phyloP scores from a whole-genome alignment of 2,888 invertebrate species.

The Minunthozetes semirufus region DNA sequence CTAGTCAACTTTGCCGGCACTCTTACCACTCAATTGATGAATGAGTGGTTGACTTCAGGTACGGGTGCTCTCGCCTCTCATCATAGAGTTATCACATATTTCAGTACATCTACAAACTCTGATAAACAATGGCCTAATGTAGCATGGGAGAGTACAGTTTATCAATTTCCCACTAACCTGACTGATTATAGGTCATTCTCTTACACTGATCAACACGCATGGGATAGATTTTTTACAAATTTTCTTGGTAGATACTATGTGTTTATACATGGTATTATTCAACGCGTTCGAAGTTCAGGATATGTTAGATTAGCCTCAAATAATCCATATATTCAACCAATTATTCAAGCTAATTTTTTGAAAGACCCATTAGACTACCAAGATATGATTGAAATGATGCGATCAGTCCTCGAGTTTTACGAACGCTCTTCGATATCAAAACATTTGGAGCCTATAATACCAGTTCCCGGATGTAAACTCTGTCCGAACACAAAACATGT shows the following conservation, averaged over 20 bases:
- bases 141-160: neutral
- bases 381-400: neutral
- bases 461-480: neutral
- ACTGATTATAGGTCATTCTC: neutral
- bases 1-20: neutral
- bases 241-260: neutral
- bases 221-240: neutral
- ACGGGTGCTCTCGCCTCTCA: neutral
- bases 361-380: neutral
- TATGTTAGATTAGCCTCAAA: neutral
- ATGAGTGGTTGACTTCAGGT: neutral
- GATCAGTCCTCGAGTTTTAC: neutral
- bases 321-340: neutral
- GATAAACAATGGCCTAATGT: neutral
- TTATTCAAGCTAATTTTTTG: neutral
- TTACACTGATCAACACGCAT: neutral
- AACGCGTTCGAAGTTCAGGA: neutral
- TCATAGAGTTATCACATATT: neutral
- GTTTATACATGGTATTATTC: neutral
- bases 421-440: neutral
- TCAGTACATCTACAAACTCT: neutral
- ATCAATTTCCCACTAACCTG: neutral
- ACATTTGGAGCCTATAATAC: neutral
- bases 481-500: neutral
- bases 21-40: neutral